A percentile compares a stretch with the other conserved stretches of the same genome.
These are phyloP conservation scores for Lepidostoma basale DNA, from an alignment of 1,140 invertebrate species.

Conservation along the genomic window DNA sequence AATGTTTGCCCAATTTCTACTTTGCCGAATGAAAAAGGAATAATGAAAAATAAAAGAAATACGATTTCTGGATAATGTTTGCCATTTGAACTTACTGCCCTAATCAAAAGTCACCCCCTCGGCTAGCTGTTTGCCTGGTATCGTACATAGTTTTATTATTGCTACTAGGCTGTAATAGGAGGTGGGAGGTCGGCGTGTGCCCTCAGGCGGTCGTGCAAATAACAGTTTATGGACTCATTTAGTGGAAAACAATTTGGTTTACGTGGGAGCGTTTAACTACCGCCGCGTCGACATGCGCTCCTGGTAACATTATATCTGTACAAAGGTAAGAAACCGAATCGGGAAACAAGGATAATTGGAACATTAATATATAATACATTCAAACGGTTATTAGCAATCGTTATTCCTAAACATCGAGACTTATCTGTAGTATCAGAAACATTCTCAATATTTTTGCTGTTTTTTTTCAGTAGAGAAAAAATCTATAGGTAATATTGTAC, in stretches of 20 bases:
- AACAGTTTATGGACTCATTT: slow-evolving; percentile 47
- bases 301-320: too few species aligned
- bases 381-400: too few species aligned
- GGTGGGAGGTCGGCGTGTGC: slow-evolving; percentile 11
- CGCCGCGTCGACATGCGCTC: slow-evolving; percentile 36
- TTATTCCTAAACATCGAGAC: not conserved
- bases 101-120: slow-evolving; percentile 39
- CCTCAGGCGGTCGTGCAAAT: slow-evolving; percentile 36
- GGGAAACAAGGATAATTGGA: too few species aligned
- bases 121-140: slow-evolving; percentile 8
- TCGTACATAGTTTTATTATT: slow-evolving; percentile 36
- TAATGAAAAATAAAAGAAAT: not conserved
- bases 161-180: slow-evolving; percentile 27
- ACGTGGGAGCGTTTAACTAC: slow-evolving; percentile 40
- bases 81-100: slow-evolving; percentile 19
- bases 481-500: too few species aligned
- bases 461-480: too few species aligned
- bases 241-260: slow-evolving; percentile 45
- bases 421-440: too few species aligned
- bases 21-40: not conserved
- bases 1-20: too few species aligned
- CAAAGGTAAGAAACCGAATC: too few species aligned
- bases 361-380: too few species aligned
- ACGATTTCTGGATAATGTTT: slow-evolving; percentile 19
- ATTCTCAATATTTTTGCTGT: too few species aligned